Conservation (phyloP, 1,140 invertebrate species). For the Elymnias hypermnestra region DNA sequence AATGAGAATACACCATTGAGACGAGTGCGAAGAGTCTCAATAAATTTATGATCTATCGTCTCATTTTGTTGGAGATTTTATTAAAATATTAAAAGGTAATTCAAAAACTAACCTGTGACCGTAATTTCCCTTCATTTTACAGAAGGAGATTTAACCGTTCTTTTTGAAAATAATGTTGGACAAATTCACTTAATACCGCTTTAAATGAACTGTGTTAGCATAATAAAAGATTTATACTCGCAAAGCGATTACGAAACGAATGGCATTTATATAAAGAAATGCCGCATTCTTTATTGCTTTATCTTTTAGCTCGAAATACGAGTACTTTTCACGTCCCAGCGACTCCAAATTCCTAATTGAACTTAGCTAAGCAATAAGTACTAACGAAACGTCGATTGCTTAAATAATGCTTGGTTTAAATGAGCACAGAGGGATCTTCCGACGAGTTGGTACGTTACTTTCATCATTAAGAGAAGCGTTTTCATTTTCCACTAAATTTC, state of each 20-base stretch:
- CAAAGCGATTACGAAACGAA: constrained; percentile 61
- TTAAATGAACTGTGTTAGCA: constrained; percentile 70
- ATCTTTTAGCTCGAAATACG: constrained; percentile 33
- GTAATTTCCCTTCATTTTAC: constrained; percentile 14
- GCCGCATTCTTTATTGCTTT: constrained; percentile 25
- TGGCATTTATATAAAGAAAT: constrained; percentile 50
- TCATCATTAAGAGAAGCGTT: constrained; percentile 18
- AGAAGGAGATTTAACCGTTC: constrained; percentile 25
- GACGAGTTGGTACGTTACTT: constrained; percentile 17
- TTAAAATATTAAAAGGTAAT: constrained; percentile 24
- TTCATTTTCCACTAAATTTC: constrained; percentile 23
- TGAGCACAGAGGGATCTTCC: constrained; percentile 13
- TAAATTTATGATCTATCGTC: constrained; percentile 2
- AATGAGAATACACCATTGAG: too few relatives aligned
- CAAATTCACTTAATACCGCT: constrained; percentile 68
- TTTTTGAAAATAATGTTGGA: constrained; percentile 58
- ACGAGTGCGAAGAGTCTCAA: not conserved
- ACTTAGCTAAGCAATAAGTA: constrained; percentile 37
- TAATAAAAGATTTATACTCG: constrained; percentile 70
- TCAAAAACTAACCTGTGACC: constrained; percentile 26
- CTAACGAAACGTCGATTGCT: constrained; percentile 30
- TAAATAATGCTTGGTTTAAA: constrained; percentile 20
- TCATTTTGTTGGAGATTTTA: constrained; percentile 5
- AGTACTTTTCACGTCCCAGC: constrained; percentile 44
- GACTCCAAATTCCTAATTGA: constrained; percentile 32